phyloP scores from a whole-genome alignment of 2,888 invertebrate species.

The Dendrolimus pini region DNA sequence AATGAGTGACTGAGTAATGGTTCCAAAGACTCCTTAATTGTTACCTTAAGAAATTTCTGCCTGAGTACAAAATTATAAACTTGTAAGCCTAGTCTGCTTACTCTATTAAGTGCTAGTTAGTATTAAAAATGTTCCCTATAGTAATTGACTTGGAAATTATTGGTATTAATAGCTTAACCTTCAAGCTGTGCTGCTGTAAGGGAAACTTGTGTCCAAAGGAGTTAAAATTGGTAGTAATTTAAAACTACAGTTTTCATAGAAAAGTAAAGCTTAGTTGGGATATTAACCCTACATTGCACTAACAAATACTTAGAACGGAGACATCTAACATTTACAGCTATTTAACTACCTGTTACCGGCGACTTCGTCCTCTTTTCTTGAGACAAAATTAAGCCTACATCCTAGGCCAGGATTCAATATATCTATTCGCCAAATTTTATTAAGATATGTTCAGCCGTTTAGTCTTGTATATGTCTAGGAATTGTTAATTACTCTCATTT shows the following conservation, averaged over 20 bases:
- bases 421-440: no score
- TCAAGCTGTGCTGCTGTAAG: conserved; percentile 38
- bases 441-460: no score
- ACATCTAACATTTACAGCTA: no score
- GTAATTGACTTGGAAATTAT: conserved; percentile 89
- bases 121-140: conserved; percentile 87
- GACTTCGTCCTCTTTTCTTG: no score
- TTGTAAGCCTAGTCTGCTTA: conserved; percentile 71
- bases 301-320: conserved; percentile 2
- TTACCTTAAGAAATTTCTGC: conserved; percentile 60
- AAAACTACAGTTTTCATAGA: conserved; percentile 46
- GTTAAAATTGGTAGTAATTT: conserved; percentile 17
- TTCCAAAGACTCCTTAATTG: conserved; percentile 49
- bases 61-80: conserved; percentile 74
- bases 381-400: no score
- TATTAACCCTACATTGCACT: conserved; percentile 39
- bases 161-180: conserved; percentile 58
- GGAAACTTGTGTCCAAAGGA: neutral
- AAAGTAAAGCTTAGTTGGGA: conserved; percentile 70
- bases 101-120: conserved; percentile 73
- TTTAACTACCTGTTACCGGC: no score
- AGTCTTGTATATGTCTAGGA: no score
- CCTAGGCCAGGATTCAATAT: no score
- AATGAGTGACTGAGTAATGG: neutral
- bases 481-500: no score